Conservation (phyloP, 2,113 vertebrate genomes). For the Melanocharis versteri region DNA sequence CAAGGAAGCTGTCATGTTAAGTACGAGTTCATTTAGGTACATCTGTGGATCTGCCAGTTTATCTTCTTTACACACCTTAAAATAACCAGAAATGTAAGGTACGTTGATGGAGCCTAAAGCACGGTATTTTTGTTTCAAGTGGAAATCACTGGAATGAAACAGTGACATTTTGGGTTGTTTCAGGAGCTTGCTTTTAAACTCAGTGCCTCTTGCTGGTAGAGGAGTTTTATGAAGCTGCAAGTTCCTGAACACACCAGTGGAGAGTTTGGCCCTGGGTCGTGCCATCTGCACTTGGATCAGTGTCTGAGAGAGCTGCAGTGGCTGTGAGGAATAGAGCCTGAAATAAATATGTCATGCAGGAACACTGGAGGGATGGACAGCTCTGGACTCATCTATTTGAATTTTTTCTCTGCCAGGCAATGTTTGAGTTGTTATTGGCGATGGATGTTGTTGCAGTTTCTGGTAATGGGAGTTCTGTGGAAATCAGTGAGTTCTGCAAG, state of each 20-base stretch:
- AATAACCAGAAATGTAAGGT: background rate
- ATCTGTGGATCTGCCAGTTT: background rate
- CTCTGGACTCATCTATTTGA: background rate
- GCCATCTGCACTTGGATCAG: background rate
- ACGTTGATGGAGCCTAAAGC: fast-evolving
- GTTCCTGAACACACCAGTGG: too few species aligned
- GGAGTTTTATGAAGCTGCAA: background rate
- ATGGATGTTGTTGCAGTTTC: background rate
- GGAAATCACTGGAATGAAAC: background rate
- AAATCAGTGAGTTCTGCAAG: background rate
- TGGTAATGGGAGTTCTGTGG: background rate
- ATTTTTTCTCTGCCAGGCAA: background rate
- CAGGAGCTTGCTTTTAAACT: background rate
- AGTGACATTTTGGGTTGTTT: background rate
- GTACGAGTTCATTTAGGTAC: background rate
- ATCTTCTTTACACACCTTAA: background rate
- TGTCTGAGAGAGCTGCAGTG: background rate
- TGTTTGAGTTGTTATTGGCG: background rate
- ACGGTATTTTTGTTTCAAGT: background rate
- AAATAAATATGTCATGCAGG: background rate
- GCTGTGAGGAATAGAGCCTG: background rate
- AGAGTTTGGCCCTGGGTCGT: background rate
- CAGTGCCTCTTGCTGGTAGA: background rate
- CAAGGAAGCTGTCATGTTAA: background rate
- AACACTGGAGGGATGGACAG: fast-evolving